phyloP scores from a whole-genome alignment of 2,797 vertebrate species.

The Leontocebus nigricollis region DNA sequence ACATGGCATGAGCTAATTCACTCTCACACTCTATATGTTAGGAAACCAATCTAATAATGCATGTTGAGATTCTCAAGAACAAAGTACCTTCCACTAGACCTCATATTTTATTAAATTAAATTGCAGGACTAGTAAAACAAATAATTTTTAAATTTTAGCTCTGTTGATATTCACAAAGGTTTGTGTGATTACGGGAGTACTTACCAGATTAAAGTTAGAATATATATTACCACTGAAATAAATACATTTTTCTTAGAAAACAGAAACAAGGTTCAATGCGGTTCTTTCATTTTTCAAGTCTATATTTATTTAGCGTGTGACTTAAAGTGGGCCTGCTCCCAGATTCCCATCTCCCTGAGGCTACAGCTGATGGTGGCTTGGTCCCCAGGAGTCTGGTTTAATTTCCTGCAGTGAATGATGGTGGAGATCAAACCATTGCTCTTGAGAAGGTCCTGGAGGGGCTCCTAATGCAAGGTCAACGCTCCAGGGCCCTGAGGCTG shows the following conservation, averaged over 20 bases:
- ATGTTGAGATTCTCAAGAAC: not conserved
- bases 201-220: not conserved
- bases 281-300: conserved; percentile 14
- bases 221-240: not conserved
- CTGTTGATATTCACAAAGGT: not conserved
- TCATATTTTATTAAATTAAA: not conserved
- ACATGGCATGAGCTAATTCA: not conserved
- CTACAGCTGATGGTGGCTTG: not conserved
- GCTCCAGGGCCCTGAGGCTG: not conserved
- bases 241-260: not conserved
- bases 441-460: not conserved
- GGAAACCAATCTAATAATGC: not conserved
- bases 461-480: not conserved
- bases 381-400: conserved; percentile 30
- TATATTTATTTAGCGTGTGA: not conserved
- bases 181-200: not conserved
- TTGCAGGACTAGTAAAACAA: not conserved
- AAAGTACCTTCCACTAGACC: not conserved
- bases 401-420: conserved; percentile 37
- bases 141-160: not conserved
- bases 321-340: not conserved
- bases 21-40: not conserved
- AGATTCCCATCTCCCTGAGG: not conserved
- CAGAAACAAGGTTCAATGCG: not conserved
- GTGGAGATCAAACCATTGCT: not conserved